Conservation (phyloP, 2,888 invertebrate species). For the Frankliniella intonsa region DNA sequence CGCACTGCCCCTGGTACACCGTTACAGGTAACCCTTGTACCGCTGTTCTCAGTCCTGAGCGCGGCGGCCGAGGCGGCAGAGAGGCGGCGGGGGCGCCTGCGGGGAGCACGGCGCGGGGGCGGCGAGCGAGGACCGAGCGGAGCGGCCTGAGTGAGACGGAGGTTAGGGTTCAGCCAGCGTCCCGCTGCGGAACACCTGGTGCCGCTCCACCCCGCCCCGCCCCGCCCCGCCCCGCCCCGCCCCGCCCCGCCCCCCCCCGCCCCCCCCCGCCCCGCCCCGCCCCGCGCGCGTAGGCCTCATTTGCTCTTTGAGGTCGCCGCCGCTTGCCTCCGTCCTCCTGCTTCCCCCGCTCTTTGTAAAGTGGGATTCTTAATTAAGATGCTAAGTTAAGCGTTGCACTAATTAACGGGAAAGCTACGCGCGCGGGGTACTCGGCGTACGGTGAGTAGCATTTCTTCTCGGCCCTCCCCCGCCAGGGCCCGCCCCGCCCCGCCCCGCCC, state of each 20-base stretch:
- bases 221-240: too few relatives aligned
- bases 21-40: too few relatives aligned
- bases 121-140: too few relatives aligned
- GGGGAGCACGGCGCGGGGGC: too few relatives aligned
- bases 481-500: background rate
- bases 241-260: background rate
- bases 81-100: too few relatives aligned
- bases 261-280: background rate
- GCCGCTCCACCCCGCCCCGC: too few relatives aligned
- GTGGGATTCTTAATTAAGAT: constrained; percentile 21
- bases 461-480: background rate
- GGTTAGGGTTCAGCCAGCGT: too few relatives aligned
- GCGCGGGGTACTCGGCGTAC: background rate
- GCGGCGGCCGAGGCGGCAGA: too few relatives aligned
- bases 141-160: too few relatives aligned
- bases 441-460: background rate
- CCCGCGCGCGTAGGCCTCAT: background rate
- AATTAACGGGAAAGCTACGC: background rate
- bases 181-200: too few relatives aligned
- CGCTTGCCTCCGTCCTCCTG: background rate
- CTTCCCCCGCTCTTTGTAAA: background rate
- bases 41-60: too few relatives aligned
- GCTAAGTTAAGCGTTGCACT: constrained; percentile 17
- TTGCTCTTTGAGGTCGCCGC: background rate
- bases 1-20: too few relatives aligned